A percentile compares a stretch with the other conserved stretches of the same genome.
These are phyloP conservation scores for Arvicola amphibius DNA, from an alignment of 2,797 vertebrate species.

Conservation along the genomic window DNA sequence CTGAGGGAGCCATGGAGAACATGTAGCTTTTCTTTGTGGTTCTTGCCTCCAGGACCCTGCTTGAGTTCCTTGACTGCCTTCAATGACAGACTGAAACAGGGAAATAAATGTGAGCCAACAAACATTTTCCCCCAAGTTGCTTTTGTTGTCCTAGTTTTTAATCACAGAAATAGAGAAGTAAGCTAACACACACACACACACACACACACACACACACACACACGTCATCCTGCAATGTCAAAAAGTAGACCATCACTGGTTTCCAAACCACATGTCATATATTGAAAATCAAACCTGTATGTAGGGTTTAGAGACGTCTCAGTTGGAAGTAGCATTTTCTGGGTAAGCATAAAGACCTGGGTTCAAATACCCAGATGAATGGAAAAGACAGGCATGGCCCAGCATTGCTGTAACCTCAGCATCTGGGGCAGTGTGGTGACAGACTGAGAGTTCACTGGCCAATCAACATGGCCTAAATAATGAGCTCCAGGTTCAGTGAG, in stretches of 20 bases:
- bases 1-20: neutral
- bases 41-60: neutral
- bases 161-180: neutral
- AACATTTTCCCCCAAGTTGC: neutral
- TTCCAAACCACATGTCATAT: neutral
- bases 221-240: neutral
- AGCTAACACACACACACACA: neutral
- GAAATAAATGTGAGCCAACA: neutral
- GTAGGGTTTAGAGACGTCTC: neutral
- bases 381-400: neutral
- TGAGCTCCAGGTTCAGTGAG: neutral
- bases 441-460: neutral
- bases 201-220: neutral
- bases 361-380: neutral
- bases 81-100: neutral
- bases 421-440: neutral
- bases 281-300: neutral
- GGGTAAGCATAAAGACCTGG: neutral
- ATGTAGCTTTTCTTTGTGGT: neutral
- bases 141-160: neutral
- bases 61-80: neutral
- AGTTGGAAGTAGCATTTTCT: neutral
- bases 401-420: neutral
- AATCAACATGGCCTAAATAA: too few relatives aligned
- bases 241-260: neutral